Percentiles rank a stretch among this genome's conserved stretches.
Conservation (phyloP, 2,888 invertebrate species). For the Galeopsomyia nigrocyanea region DNA sequence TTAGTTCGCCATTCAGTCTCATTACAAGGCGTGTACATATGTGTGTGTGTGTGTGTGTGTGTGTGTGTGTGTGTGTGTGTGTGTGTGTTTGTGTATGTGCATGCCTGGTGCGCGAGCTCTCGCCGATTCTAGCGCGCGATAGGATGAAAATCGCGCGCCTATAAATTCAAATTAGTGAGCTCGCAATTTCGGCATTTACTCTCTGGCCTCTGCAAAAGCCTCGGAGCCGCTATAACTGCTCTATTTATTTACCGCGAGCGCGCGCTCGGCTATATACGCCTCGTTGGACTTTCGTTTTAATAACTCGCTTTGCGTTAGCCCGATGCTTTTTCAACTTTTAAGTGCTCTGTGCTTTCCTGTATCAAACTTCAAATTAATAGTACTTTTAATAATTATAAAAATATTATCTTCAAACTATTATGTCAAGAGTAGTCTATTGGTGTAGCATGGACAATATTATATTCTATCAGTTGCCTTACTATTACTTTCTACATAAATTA, state of each 20-base stretch:
- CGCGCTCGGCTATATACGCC: background rate
- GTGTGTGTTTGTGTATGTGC: background rate
- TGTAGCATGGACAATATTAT: no score
- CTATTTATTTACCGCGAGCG: constrained; percentile 30
- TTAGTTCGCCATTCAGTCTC: constrained; percentile 41
- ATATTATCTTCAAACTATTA: no score
- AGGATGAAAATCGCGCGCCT: constrained; percentile 37
- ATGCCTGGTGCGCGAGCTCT: no score
- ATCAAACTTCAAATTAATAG: no score
- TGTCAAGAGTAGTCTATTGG: no score
- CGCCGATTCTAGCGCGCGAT: constrained; percentile 32
- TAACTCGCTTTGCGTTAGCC: constrained; percentile 11
- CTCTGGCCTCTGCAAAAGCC: constrained; percentile 12
- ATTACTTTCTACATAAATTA: no score
- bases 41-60: background rate
- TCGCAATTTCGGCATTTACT: constrained; percentile 40
- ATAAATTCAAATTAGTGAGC: constrained; percentile 45
- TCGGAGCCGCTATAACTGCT: constrained; percentile 24
- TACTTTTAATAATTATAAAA: no score
- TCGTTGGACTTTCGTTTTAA: constrained; percentile 31
- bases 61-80: background rate
- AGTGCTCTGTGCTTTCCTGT: background rate
- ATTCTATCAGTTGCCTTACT: no score
- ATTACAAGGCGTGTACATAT: constrained; percentile 23
- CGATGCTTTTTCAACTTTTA: background rate